Base-by-base conservation (phyloP, 2,888 invertebrate genomes). In the Antheraea yamamai region DNA sequence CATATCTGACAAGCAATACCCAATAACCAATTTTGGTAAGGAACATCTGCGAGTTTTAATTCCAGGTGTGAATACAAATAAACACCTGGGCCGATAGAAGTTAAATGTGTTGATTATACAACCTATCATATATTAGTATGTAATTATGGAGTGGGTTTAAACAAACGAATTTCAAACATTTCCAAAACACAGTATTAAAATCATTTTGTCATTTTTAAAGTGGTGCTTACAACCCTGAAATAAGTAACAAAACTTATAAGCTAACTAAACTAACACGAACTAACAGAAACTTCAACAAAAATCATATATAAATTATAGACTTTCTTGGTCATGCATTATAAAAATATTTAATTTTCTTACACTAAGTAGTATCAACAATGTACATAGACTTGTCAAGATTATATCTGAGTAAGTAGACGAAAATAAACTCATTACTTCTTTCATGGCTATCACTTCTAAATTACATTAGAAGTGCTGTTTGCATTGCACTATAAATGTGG, bases 271-370 rank as follows among this genome's bases (percentile, higher is more conserved):
- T 16, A 4, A 14, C 23, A 3, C 26, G 2, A 12, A 16, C 4
- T 66, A 12, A 30, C 26, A 30, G 16, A 30, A 10, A 23, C 8
- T 30, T 30, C 30, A 66, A 66, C 30, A 30, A 30, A 66, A 14
- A 39, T 39, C 39, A n/a, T 39, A 70, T 3, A 39, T 39, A 35
- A 68, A 68, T 35, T 8, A 68, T 35, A 35, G 20, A 39, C 35
- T 70, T 70, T 70, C 70, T 70, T 70, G 70, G 75, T 76, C 74
- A 72, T 77, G 86, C 77, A 78, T 87, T 93, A 93, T 84, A 93
- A 93, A 93, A 93, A 93, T 93, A 93, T 91, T 81, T 81, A 84
- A 85, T 87, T 88, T 86, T 83, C 89, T 91, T 91, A 91, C 55
- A 77, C 82, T 89, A 86, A 80, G 75, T 83, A 82, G 84, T 81